phyloP scores from a whole-genome alignment of 1,140 invertebrate species.

The Hycleus phaleratus region DNA sequence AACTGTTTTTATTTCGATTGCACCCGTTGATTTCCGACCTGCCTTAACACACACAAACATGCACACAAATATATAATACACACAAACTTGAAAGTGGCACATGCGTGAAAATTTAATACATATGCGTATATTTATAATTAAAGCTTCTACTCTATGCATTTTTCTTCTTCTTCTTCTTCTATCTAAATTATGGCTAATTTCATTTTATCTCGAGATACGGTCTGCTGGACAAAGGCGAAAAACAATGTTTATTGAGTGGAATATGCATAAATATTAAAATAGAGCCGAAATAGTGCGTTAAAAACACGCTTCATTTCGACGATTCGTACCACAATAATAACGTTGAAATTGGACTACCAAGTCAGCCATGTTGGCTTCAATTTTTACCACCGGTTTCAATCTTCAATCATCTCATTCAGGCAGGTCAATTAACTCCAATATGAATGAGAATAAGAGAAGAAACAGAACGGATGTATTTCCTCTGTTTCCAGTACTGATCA shows the following conservation, averaged over 20 bases:
- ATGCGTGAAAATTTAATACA: constrained; percentile 32
- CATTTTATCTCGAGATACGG: constrained; percentile 29
- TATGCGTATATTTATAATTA: constrained; percentile 29
- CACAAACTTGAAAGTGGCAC: constrained; percentile 24
- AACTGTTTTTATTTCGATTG: constrained; percentile 31
- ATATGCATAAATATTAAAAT: too few relatives aligned
- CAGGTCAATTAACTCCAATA: too few relatives aligned
- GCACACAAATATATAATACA: background rate
- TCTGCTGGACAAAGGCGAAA: constrained; percentile 16
- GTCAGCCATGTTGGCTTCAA: too few relatives aligned
- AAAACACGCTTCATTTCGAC: too few relatives aligned
- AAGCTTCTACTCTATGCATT: constrained; percentile 3
- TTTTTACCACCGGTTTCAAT: too few relatives aligned
- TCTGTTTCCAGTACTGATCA: too few relatives aligned
- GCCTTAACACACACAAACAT: constrained; percentile 18
- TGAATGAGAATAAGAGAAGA: too few relatives aligned
- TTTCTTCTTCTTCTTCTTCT: background rate
- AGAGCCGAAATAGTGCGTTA: background rate
- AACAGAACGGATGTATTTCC: too few relatives aligned
- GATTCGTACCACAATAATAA: too few relatives aligned
- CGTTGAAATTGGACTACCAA: too few relatives aligned
- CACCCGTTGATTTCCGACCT: constrained; percentile 28
- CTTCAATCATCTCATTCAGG: too few relatives aligned
- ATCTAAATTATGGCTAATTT: constrained; percentile 31
- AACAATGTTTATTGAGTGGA: background rate